Percentiles rank a stretch among this genome's conserved stretches.
Conservation (phyloP, 2,888 invertebrate genomes). For the Argynnis bischoffii region DNA sequence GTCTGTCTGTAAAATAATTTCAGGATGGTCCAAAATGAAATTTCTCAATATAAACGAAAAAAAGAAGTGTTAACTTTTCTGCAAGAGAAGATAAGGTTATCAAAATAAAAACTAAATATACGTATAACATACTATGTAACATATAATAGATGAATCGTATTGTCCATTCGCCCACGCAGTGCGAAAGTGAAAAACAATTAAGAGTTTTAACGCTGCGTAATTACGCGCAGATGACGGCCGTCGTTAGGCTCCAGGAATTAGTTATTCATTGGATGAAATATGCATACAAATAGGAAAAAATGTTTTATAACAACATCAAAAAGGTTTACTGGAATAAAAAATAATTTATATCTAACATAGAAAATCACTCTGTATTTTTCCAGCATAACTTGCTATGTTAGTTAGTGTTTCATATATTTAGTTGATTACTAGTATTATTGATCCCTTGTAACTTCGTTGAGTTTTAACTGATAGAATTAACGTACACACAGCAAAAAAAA, state of each 20-base stretch:
- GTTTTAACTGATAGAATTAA: neutral
- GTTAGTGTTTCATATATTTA: too few species aligned
- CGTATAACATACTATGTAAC: too few species aligned
- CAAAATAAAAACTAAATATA: too few species aligned
- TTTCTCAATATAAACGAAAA: too few species aligned
- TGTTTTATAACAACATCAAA: constrained; percentile 14
- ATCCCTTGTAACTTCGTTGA: neutral
- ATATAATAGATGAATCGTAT: neutral
- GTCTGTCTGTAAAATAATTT: too few species aligned
- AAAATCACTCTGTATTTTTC: too few species aligned
- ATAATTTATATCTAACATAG: neutral
- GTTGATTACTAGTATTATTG: neutral
- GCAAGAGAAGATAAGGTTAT: too few species aligned
- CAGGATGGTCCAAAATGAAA: too few species aligned
- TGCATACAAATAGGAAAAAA: constrained; percentile 32
- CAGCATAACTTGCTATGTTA: too few species aligned
- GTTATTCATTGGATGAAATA: constrained; percentile 39
- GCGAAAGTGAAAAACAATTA: constrained; percentile 61
- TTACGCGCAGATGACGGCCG: constrained; percentile 71
- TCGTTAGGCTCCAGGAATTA: constrained; percentile 55
- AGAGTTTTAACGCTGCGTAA: constrained; percentile 65
- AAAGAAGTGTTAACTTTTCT: too few species aligned
- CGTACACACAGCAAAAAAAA: neutral
- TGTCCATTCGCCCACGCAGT: constrained; percentile 27
- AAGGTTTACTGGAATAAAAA: neutral